A percentile compares a stretch with the other conserved stretches of the same genome.
Evolutionary conservation across 1,140 invertebrate species (phyloP).

Genomic region (Procambarus virginalis): DNA sequence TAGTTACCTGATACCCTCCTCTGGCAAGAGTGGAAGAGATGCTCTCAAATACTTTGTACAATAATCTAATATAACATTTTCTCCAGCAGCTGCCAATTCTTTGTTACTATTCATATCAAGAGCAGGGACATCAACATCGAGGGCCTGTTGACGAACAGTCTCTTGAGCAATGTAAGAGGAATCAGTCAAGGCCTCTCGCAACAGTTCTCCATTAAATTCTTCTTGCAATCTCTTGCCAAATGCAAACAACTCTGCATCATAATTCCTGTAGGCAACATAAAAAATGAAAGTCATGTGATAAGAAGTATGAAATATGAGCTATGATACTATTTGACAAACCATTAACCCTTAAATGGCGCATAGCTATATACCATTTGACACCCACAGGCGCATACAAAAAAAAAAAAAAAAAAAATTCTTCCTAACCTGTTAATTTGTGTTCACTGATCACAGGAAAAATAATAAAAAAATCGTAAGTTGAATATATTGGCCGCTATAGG

Average conservation of each 20-base stretch:
- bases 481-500: too few species aligned
- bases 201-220: slow-evolving; percentile 82
- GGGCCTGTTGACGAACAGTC: slow-evolving; percentile 80
- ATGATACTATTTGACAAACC: too few species aligned
- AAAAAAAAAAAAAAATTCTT: too few species aligned
- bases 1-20: slow-evolving; percentile 78
- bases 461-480: too few species aligned
- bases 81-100: slow-evolving; percentile 81
- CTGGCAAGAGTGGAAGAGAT: slow-evolving; percentile 83
- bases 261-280: slow-evolving; percentile 79
- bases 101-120: slow-evolving; percentile 76
- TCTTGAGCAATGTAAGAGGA: slow-evolving; percentile 86
- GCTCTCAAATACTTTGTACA: slow-evolving; percentile 79
- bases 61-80: slow-evolving; percentile 78
- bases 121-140: slow-evolving; percentile 72
- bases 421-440: too few species aligned
- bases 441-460: too few species aligned
- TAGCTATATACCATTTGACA: too few species aligned
- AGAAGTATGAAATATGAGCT: too few species aligned
- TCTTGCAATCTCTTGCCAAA: slow-evolving; percentile 91
- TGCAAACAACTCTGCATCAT: slow-evolving; percentile 89
- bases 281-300: too few species aligned
- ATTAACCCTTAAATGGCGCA: too few species aligned
- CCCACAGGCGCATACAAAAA: too few species aligned
- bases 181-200: slow-evolving; percentile 87